Percentiles rank a stretch among this genome's conserved stretches.
These are phyloP conservation scores for Euzophera pinguis DNA, from an alignment of 2,888 invertebrate species.

Conservation along the genomic window DNA sequence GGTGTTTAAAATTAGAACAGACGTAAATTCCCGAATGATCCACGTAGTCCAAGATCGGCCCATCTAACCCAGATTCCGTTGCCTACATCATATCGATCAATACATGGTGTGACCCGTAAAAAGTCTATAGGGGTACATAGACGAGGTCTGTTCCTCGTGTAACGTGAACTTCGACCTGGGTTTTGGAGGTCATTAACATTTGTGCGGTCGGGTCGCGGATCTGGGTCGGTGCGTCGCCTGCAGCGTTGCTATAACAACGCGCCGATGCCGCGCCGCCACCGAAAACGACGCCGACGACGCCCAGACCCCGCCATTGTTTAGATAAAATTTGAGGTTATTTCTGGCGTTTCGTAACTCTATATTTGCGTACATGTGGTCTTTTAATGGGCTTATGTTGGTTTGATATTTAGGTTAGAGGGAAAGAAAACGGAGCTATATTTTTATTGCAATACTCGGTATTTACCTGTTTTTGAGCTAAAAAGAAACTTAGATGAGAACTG, in stretches of 20 bases:
- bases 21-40: conserved; percentile 24
- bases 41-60: conserved; percentile 35
- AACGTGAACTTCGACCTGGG: conserved; percentile 78
- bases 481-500: too few relatives aligned
- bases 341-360: conserved; percentile 19
- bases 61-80: conserved; percentile 60
- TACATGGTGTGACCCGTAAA: conserved; percentile 69
- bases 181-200: conserved; percentile 81
- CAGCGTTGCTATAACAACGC: conserved; percentile 61
- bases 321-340: conserved; percentile 29
- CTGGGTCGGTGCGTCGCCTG: conserved; percentile 69
- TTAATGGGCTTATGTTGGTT: conserved; percentile 7
- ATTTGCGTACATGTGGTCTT: conserved; percentile 12
- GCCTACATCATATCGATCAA: conserved; percentile 57
- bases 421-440: neutral
- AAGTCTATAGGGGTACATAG: conserved; percentile 55
- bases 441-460: neutral
- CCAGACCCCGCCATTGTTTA: conserved; percentile 38
- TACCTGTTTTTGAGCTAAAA: neutral
- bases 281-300: conserved; percentile 28
- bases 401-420: conserved; percentile 7
- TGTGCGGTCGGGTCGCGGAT: conserved; percentile 62
- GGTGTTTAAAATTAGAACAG: conserved; percentile 8
- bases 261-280: conserved; percentile 38
- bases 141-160: conserved; percentile 67